A percentile compares a stretch with the other conserved stretches of the same genome.
These are phyloP conservation scores for Gasterosteus aculeatus DNA, from an alignment of 2,113 vertebrate species.

Conservation along the genomic window DNA sequence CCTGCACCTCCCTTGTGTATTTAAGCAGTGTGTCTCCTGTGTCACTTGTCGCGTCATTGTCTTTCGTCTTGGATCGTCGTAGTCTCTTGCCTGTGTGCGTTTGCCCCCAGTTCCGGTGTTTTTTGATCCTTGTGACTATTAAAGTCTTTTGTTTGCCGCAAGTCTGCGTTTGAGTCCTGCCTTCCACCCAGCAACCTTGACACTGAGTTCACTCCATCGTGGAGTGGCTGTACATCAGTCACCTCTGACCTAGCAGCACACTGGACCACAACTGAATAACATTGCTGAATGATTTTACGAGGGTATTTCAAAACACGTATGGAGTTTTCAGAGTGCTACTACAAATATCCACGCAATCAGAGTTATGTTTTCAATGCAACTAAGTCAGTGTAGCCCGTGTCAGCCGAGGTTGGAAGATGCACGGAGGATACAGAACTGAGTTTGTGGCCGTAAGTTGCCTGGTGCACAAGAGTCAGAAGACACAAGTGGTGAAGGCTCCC, in stretches of 20 bases:
- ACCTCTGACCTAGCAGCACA: slow-evolving; percentile 15
- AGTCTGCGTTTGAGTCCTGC: too few species aligned
- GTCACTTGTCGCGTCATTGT: too few species aligned
- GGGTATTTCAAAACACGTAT: not conserved
- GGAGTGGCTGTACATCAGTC: not conserved
- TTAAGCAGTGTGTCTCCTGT: too few species aligned
- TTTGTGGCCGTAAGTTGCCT: not conserved
- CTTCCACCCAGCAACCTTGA: too few species aligned
- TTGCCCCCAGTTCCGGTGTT: too few species aligned
- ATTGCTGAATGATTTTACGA: not conserved
- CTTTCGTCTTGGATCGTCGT: too few species aligned
- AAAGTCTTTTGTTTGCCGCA: too few species aligned
- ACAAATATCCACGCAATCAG: not conserved
- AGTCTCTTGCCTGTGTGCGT: too few species aligned
- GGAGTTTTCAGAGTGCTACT: not conserved
- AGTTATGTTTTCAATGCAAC: not conserved
- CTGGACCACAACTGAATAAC: not conserved
- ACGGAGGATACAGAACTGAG: not conserved
- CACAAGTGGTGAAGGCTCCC: not conserved
- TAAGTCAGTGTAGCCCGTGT: not conserved
- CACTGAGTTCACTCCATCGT: too few species aligned
- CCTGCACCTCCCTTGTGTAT: too few species aligned
- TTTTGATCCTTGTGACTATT: too few species aligned
- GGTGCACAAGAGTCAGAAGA: not conserved
- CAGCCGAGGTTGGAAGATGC: not conserved